A percentile compares a stretch with the other conserved stretches of the same genome.
Conservation (phyloP, 1,140 invertebrate species). For the Polypedilum pembai region DNA sequence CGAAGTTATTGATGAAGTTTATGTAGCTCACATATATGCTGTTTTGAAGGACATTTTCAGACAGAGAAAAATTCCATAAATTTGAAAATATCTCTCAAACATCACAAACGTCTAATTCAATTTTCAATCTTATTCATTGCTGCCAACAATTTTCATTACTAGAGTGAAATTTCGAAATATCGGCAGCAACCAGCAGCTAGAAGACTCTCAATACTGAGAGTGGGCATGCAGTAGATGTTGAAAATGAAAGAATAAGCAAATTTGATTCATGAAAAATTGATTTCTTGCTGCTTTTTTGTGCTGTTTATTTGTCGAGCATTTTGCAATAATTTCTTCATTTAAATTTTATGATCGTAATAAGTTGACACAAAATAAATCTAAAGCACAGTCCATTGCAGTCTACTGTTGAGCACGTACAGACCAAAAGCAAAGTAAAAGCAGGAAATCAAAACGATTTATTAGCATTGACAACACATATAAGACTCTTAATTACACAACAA, state of each 20-base stretch:
- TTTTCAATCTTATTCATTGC: slow-evolving; percentile 6
- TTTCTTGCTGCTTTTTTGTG: not conserved
- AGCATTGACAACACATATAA: not conserved
- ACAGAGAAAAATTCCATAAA: not conserved
- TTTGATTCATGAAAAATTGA: slow-evolving; percentile 7
- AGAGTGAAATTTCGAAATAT: no score
- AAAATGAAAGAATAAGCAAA: not conserved
- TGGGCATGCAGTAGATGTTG: not conserved
- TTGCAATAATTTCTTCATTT: not conserved
- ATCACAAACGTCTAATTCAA: not conserved
- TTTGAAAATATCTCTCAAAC: not conserved
- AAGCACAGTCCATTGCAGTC: not conserved
- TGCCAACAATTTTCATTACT: not conserved
- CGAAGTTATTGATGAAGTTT: not conserved
- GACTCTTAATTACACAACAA: no score
- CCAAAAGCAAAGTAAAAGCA: not conserved
- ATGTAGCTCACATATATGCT: not conserved
- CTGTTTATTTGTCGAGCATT: not conserved
- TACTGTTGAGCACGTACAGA: not conserved
- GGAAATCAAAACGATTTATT: slow-evolving; percentile 13
- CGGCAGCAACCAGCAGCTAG: no score
- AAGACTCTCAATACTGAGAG: not conserved
- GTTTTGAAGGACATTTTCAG: not conserved
- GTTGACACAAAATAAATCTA: slow-evolving; percentile 18
- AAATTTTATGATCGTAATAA: not conserved